phyloP scores from a whole-genome alignment of 2,888 invertebrate genomes.

The Apamea sordens region DNA sequence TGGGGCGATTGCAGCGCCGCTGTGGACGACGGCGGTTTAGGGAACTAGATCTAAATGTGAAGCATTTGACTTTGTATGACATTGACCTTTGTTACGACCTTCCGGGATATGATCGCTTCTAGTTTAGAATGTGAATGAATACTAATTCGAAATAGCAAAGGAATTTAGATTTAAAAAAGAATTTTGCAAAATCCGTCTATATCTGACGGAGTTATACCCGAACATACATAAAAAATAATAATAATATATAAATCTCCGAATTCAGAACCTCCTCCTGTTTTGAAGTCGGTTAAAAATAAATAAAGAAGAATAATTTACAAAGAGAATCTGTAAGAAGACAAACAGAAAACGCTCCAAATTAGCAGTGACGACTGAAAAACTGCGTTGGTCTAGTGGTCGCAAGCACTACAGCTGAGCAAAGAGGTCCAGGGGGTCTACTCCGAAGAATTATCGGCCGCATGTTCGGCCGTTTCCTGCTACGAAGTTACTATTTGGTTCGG shows the following conservation, averaged over 20 bases:
- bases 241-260: no score
- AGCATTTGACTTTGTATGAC: conserved; percentile 33
- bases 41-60: conserved; percentile 30
- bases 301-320: background rate
- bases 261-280: no score
- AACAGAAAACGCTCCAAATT: background rate
- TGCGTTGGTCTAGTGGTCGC: no score
- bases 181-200: no score
- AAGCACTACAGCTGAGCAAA: no score
- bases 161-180: background rate
- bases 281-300: background rate
- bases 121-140: background rate
- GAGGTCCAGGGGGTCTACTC: no score
- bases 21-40: conserved; percentile 21
- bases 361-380: background rate
- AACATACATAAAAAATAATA: no score
- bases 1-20: conserved; percentile 41
- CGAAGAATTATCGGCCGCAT: no score
- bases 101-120: background rate
- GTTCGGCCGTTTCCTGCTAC: no score
- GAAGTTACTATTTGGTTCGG: no score
- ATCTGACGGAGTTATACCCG: no score
- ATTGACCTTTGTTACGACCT: conserved; percentile 33
- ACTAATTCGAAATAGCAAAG: no score
- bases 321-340: background rate